Conservation (phyloP, 2,888 invertebrate genomes). For the Cynaeus angustus region DNA sequence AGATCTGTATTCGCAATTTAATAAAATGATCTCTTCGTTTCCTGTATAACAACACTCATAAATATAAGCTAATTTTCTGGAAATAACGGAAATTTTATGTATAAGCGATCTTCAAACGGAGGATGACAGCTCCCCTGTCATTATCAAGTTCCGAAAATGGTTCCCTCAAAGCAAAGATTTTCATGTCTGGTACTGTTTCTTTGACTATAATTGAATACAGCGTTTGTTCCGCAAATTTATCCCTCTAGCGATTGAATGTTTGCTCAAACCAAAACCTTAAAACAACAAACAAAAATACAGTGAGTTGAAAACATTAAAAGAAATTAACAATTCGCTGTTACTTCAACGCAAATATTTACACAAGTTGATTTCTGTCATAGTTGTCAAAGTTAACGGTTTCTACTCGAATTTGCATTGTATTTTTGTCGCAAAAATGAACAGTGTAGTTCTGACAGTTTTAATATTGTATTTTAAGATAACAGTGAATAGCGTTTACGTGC, state of each 20-base stretch:
- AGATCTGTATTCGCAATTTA: slow-evolving; percentile 16
- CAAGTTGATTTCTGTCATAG: background rate
- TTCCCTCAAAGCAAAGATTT: slow-evolving; percentile 36
- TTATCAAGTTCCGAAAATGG: slow-evolving; percentile 33
- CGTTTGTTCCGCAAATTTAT: slow-evolving; percentile 29
- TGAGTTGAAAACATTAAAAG: slow-evolving; percentile 16
- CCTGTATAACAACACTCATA: slow-evolving; percentile 6
- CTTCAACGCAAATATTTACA: background rate
- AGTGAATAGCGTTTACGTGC: background rate
- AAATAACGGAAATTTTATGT: slow-evolving; percentile 18
- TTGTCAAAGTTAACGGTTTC: background rate
- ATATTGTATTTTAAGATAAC: background rate
- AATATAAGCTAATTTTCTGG: slow-evolving; percentile 28
- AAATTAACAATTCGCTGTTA: background rate
- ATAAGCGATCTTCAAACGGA: slow-evolving; percentile 13
- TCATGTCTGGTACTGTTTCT: slow-evolving; percentile 37
- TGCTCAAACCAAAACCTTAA: slow-evolving; percentile 14
- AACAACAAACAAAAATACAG: slow-evolving; percentile 25
- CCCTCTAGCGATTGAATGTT: slow-evolving; percentile 21
- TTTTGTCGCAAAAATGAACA: background rate
- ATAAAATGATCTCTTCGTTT: slow-evolving; percentile 12
- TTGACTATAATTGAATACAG: slow-evolving; percentile 39
- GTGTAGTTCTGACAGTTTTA: background rate
- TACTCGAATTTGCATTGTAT: background rate
- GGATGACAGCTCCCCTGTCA: slow-evolving; percentile 19